Base-by-base conservation (phyloP, 2,888 invertebrate species). In the Heliconius sara region DNA sequence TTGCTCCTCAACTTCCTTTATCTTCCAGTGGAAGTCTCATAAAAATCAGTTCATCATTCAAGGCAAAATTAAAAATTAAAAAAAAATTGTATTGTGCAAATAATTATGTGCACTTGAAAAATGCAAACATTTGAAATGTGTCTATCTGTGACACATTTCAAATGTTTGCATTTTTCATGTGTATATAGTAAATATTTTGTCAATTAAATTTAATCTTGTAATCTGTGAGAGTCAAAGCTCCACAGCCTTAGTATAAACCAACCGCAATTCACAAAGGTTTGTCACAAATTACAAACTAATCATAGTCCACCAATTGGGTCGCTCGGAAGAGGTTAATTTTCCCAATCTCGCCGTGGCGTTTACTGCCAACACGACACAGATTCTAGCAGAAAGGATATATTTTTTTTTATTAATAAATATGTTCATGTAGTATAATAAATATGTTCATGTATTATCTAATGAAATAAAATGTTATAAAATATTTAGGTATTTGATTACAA, bases 291-390 rank as follows among this genome's bases (percentile, higher is more conserved):
- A 92, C 90, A 91, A 92, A 92, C 91, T 92, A 93, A 93, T 93
- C 93, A 93, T 92, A 90, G 90, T 86, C 88, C 88, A 88, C 90
- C 91, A 91, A 93, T 92, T 91, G 91, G 89, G 88, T 89, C 86
- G 89, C 90, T 88, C 89, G 91, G 91, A 93, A 91, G 92, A 92
- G 93, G 92, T 93, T 92, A 92, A 92, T 93, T 92, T 92, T 90
- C 89, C 89, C 91, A 92, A 92, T 93, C 91, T 91, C 90, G 87
- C 88, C 87, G 88, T 89, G 87, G 68, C 79, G 63, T 68, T 79
- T 74, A 75, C 60, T 67, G 79, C 60, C 79, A 74, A 27, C 60
- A 70, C 22, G 43, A 63, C 22, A 68, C 25, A 65, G 65, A 75
- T 19, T 65, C 12, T 75, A 47, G 6, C 43, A 22, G 65, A 75